A percentile compares a stretch with the other conserved stretches of the same genome.
These are phyloP conservation scores for Echinometra lucunter DNA, from an alignment of 53 echinoderm and acorn worm genomes.

Conservation along the genomic window DNA sequence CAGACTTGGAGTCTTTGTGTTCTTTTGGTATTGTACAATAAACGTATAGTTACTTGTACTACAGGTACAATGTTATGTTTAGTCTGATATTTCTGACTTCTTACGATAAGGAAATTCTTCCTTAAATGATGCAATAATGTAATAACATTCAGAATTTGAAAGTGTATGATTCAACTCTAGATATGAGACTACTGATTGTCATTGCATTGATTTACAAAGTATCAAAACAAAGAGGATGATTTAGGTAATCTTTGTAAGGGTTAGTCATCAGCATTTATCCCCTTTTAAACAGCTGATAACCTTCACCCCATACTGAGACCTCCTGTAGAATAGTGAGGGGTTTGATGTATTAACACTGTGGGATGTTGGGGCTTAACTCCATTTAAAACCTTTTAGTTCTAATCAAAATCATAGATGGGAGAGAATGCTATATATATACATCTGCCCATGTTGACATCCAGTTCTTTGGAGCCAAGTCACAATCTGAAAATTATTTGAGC, in stretches of 20 bases:
- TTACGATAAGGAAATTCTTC: too few relatives aligned
- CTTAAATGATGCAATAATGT: neutral
- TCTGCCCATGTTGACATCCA: neutral
- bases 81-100: too few relatives aligned
- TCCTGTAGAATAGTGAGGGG: neutral
- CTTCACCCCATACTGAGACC: neutral
- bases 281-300: conserved; percentile 14
- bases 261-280: neutral
- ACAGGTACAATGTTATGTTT: neutral
- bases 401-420: neutral
- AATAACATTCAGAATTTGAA: neutral
- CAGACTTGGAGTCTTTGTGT: neutral
- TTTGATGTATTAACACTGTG: neutral
- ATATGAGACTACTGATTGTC: neutral
- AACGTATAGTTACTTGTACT: neutral
- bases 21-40: neutral
- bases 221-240: neutral
- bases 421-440: neutral
- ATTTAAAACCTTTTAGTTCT: neutral
- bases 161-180: neutral
- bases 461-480: neutral
- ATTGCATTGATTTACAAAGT: neutral
- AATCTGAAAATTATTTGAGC: too few relatives aligned
- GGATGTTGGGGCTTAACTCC: neutral
- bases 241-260: neutral